Base-by-base conservation (phyloP, 2,797 vertebrate genomes). In the Malurus splendens region DNA sequence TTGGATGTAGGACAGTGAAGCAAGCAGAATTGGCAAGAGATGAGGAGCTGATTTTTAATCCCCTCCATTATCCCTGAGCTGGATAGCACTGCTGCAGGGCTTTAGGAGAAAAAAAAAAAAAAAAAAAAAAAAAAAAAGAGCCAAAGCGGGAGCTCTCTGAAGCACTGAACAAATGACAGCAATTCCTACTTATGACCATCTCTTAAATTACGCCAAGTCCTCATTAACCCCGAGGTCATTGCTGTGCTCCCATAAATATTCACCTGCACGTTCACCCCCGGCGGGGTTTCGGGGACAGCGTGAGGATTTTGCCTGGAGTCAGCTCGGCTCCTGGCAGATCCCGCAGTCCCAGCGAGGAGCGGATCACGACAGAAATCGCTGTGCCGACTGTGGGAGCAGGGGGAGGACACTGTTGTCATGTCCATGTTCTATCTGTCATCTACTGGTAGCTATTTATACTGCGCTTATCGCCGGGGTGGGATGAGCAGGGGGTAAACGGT, bases 391-490 rank as follows among this genome's bases (percentile, higher is more conserved):
- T 5, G 13, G 85, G 87, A 89, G 39, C 50, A 12, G 84, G 68
- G 80, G 87, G 89, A 92, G 92, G 89, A 93, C 87, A 76, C 80
- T 67, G 82, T 81, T 93, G 90, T 93, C 93, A 84, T 87, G 82
- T 90, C 92, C 94, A 93, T 90, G 90, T 91, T 92, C 95, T 93
- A 91, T 94, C 94, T 90, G 90, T 95, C 95, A 95, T 94, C 94
- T 93, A 74, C 92, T 92, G 92, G 92, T 76, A 92, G 93, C 91
- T 94, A 90, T 94, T 95, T 92, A 89, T 93, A 92, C 93, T 95
- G 92, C 80, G 77, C 75, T 82, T 28, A 55, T 77, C 57, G 10
- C 90, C 56, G 93, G 32, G 82, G 84, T 56, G 89, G 85, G 86
- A 74, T 61, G 88, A 89, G 86, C 81, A 67, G 12, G 55, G 91